These are phyloP conservation scores for Neosalanx taihuensis DNA, from an alignment of 2,797 vertebrate species.

Conservation along the genomic window DNA sequence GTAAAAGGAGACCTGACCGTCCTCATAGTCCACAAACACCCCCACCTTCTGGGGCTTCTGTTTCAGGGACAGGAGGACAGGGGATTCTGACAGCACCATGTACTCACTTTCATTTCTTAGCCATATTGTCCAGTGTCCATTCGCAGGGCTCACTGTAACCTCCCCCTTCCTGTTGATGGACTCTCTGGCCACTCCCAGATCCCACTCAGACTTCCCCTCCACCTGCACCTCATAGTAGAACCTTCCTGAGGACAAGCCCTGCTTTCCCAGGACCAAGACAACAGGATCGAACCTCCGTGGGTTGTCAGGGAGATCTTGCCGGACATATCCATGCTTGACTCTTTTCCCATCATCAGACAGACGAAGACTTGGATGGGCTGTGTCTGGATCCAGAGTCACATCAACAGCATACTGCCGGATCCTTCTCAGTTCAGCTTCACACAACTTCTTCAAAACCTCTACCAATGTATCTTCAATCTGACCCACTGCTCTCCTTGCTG, in stretches of 20 bases:
- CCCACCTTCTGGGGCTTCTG: conserved; percentile 16
- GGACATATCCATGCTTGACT: not conserved
- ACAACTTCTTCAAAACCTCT: not conserved
- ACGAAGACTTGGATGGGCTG: conserved; percentile 1
- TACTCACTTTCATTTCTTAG: not conserved
- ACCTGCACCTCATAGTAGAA: not conserved
- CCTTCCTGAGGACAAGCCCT: conserved; percentile 7
- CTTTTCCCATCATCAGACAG: not conserved
- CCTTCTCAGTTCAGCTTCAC: not conserved
- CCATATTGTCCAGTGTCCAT: conserved; percentile 1
- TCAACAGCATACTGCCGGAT: not conserved
- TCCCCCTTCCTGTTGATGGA: conserved; percentile 7
- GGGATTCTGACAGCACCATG: not conserved
- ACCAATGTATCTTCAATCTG: not conserved
- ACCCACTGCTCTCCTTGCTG: not conserved
- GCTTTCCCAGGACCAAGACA: not conserved
- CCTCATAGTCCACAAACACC: conserved; percentile 29
- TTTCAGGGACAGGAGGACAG: conserved; percentile 8
- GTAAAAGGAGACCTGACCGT: conserved; percentile 6
- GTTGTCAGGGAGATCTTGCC: not conserved
- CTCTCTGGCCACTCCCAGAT: conserved; percentile 11
- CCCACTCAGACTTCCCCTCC: not conserved
- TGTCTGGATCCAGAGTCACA: conserved; percentile 6
- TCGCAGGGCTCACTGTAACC: not conserved
- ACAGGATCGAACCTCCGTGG: conserved; percentile 1